Evolutionary conservation across 2,888 invertebrate genomes (phyloP), one percentile per base, ranked within the genome.

Genomic region (Pseudococcus longispinus): DNA sequence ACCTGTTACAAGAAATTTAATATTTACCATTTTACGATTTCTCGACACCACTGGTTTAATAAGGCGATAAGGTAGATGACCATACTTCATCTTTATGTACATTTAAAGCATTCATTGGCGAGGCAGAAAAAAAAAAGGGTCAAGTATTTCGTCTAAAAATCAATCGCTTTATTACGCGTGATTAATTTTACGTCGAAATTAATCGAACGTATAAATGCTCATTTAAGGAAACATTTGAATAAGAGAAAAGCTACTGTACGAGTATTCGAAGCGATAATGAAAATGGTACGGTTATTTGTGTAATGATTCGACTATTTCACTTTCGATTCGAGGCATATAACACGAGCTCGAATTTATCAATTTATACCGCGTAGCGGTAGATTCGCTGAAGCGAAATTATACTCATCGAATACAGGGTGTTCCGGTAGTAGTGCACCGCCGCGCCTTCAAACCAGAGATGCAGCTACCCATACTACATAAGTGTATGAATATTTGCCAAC

Each of bases 221-320:
- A 70, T 70, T 70, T 70, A 26, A 70, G 15, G 70, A 32, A 70
- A 70, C 70, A 70, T 70, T 70, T 32, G 8, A 18, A 37, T 37
- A 37, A 37, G 37, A 29, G 32, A 70, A 29, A 65, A 9, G 18
- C 4, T 26, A 8, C 37, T 37, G 5, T 4, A 9, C 1, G 37
- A 8, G 9, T 4, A 37, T 37, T 8, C 32, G 70, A 5, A 20
- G 1, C 5, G 23, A 23, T 29, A 70, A 29, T 70, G 70, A 70
- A 70, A 70, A 29, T 8, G 6, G 29, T 29, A 70, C 29, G 29
- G 29, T 70, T 70, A 70, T 70, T 70, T 70, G 70, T 70, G 70
- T 70, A 70, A 70, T 70, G 70, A 70, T 70, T 70, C 70, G 29
- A 70, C 70, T 32, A 70, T 29, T 70, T 70, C 70, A 70, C 70